Conservation (phyloP, 2,888 invertebrate species). For the Conistra vaccinii region DNA sequence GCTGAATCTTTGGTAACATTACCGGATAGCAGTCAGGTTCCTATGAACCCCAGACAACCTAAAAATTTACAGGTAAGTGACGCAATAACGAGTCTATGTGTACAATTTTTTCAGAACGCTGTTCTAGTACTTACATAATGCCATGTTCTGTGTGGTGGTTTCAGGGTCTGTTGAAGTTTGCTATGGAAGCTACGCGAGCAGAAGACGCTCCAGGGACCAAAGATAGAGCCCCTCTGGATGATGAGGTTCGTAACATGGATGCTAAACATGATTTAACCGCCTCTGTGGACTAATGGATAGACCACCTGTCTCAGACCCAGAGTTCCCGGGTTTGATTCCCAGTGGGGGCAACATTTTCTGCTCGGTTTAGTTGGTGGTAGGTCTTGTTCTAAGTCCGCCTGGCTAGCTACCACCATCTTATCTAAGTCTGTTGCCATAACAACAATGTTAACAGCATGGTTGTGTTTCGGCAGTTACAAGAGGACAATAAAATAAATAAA, state of each 20-base stretch:
- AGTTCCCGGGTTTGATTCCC: no score
- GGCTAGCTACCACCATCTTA: no score
- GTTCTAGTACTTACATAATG: not conserved
- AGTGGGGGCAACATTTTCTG: no score
- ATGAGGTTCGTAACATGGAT: conserved; percentile 87
- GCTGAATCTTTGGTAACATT: not conserved
- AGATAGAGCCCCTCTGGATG: conserved; percentile 91
- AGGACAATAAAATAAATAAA: no score
- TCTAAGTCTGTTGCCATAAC: no score
- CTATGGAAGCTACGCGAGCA: conserved; percentile 92
- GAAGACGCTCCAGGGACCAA: conserved; percentile 90
- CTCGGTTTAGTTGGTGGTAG: no score
- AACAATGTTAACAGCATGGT: no score
- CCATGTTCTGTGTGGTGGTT: conserved; percentile 40
- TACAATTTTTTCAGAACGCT: not conserved
- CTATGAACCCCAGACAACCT: conserved; percentile 77
- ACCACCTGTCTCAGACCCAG: no score
- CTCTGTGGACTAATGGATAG: no score
- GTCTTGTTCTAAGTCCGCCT: no score
- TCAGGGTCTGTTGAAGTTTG: conserved; percentile 92
- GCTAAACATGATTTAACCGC: not conserved
- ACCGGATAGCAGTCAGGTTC: not conserved
- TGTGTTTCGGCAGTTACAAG: no score
- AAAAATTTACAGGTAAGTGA: conserved; percentile 81
- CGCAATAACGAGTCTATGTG: not conserved